These are phyloP conservation scores for Enteromius paludinosus DNA, from an alignment of 2,797 vertebrate species.

Conservation along the genomic window DNA sequence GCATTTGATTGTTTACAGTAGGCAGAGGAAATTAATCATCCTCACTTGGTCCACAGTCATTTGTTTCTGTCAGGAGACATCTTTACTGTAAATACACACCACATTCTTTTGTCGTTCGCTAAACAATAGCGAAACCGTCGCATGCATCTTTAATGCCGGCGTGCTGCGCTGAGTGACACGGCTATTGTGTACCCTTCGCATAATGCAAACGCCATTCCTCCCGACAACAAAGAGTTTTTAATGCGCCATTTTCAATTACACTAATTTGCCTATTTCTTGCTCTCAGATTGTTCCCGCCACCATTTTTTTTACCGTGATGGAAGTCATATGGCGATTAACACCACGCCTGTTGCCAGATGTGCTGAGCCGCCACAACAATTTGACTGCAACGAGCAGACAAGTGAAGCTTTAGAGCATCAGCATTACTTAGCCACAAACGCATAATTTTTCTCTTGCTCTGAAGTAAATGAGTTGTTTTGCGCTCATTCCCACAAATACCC, in stretches of 20 bases:
- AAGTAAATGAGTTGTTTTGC: slow-evolving; percentile 25
- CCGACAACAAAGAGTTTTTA: slow-evolving; percentile 42
- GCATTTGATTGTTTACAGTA: slow-evolving; percentile 47
- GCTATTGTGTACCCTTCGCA: slow-evolving; percentile 15
- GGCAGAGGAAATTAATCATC: slow-evolving; percentile 51
- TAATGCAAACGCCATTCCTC: slow-evolving; percentile 20
- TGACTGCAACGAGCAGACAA: slow-evolving; percentile 15
- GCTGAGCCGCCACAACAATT: neutral
- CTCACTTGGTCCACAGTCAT: slow-evolving; percentile 31
- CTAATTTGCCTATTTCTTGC: slow-evolving; percentile 26
- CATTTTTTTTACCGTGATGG: slow-evolving; percentile 14
- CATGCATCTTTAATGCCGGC: slow-evolving; percentile 57
- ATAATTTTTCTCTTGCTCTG: slow-evolving; percentile 26
- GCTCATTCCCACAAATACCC: slow-evolving; percentile 17
- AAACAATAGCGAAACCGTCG: slow-evolving; percentile 45
- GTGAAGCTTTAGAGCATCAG: neutral
- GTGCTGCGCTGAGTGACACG: slow-evolving; percentile 16
- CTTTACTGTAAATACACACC: slow-evolving; percentile 50
- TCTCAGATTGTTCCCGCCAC: neutral
- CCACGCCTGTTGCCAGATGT: slow-evolving; percentile 2
- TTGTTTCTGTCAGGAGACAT: slow-evolving; percentile 52
- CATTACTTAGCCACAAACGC: neutral
- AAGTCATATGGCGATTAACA: slow-evolving; percentile 41
- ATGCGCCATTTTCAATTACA: slow-evolving; percentile 23
- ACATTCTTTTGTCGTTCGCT: neutral